Evolutionary conservation across 2,797 vertebrate genomes (phyloP), one percentile per base, ranked within the genome.

Genomic region (Enteromius afrohamiltoni): DNA sequence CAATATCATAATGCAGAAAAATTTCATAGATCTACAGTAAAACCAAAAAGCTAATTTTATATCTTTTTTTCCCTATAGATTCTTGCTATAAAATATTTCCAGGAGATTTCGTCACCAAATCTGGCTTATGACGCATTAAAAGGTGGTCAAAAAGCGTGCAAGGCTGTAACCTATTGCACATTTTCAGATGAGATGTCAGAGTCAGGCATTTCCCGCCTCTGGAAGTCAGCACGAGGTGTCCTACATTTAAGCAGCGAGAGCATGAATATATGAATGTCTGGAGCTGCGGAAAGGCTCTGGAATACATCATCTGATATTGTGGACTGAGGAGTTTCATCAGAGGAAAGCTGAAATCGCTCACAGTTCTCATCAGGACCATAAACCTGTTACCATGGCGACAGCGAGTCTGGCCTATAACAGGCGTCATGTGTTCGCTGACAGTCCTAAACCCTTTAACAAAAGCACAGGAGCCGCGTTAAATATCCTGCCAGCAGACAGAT

Each of bases 371-470:
- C 69, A 74, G 68, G 55, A 81, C 79, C 79, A 6, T 62, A 74
- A 74, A 62, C 79, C 69, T 5, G 79, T 74, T 81, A 49, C 79
- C 79, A 81, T 81, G 79, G 79, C 29, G 42, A 81, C 79, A 7
- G 29, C 2, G 55, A 81, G 79, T 17, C 69, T 64, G 37, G 79
- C 40, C 75, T 77, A 29, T 47, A 77, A 60, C 55, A 77, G 75
- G 49, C 68, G 40, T 29, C 5, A 4, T 81, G 69, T 19, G 29
- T 74, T 74, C 26, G 26, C 58, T 51, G 79, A 81, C 29, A 1
- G 37, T 40, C 67, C 67, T 60, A 60, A 80, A 70, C 34, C 79
- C 67, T 70, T 80, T 67, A 55, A 80, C 65, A 70, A 70, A 70
- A 23, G 51, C 79, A 31, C 67, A 70, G 34, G 23, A 70, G 79